Evolutionary conservation across 2,888 invertebrate species (phyloP).

Genomic region (Spatulosminthurus flaviceps): DNA sequence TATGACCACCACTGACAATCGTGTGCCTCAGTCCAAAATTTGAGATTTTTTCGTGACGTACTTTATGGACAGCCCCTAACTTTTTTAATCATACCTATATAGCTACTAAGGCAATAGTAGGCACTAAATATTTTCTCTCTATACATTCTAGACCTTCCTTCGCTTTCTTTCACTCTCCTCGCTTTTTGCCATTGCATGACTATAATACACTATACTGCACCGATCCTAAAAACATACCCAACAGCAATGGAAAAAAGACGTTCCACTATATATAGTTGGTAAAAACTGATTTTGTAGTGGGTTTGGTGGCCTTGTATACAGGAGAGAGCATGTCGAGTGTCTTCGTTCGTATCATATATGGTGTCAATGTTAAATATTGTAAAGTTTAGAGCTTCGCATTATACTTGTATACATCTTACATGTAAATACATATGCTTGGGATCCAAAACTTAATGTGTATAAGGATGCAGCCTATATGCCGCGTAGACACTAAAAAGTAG

Average conservation of each 20-base stretch:
- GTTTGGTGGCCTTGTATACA: slow-evolving; percentile 46
- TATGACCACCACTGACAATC: no score
- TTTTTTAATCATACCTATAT: slow-evolving; percentile 31
- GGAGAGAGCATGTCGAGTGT: slow-evolving; percentile 40
- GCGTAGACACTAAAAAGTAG: no score
- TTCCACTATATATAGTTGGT: slow-evolving; percentile 24
- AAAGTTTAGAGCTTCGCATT: background rate
- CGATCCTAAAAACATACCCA: background rate
- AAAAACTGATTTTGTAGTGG: slow-evolving; percentile 46
- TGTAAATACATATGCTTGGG: no score
- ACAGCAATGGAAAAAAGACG: slow-evolving; percentile 19
- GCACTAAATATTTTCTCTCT: slow-evolving; percentile 24
- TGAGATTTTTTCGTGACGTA: no score
- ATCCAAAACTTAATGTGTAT: no score
- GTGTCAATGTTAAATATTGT: slow-evolving; percentile 44
- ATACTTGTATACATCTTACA: background rate
- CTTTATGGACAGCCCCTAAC: background rate
- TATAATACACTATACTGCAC: slow-evolving; percentile 7
- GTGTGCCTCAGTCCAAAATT: no score
- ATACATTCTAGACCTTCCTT: slow-evolving; percentile 2
- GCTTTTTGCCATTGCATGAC: background rate
- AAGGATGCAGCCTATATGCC: no score
- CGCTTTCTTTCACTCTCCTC: background rate
- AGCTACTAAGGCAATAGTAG: no score
- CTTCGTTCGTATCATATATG: slow-evolving; percentile 38